Conservation (phyloP, 37 sponge, comb jelly and placozoan species). For the Aplysina aerophoba region DNA sequence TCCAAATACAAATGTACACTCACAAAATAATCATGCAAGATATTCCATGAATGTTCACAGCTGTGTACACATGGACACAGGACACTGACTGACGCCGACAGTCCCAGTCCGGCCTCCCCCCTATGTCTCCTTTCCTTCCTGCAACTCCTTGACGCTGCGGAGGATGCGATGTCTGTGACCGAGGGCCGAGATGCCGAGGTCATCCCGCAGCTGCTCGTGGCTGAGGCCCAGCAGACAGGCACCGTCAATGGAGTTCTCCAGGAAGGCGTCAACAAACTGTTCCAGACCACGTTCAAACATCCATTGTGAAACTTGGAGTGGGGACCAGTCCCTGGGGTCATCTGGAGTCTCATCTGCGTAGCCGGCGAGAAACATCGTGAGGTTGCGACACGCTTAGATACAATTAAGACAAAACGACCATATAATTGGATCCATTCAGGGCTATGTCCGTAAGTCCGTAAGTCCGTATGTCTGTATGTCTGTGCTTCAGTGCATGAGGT, state of each 20-base stretch:
- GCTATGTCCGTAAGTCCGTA: no score
- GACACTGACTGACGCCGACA: slow-evolving; percentile 2
- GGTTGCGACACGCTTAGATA: no score
- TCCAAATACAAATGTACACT: neutral
- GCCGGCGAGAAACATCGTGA: neutral
- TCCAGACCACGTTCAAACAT: slow-evolving; percentile 54
- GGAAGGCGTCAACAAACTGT: slow-evolving; percentile 57
- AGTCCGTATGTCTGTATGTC: no score
- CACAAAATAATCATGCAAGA: neutral
- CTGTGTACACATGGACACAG: neutral
- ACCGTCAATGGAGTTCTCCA: slow-evolving; percentile 69
- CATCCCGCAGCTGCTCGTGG: slow-evolving; percentile 55
- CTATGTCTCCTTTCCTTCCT: neutral
- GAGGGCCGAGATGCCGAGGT: slow-evolving; percentile 59
- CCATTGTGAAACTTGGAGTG: slow-evolving; percentile 69
- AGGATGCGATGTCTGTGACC: slow-evolving; percentile 69
- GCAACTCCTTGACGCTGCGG: slow-evolving; percentile 41
- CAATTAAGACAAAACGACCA: no score
- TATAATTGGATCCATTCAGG: no score
- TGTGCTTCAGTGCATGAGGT: no score
- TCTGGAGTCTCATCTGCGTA: slow-evolving; percentile 45
- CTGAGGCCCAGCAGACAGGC: slow-evolving; percentile 69
- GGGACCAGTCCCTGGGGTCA: slow-evolving; percentile 76
- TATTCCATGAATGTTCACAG: neutral
- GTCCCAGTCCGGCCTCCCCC: neutral